These are phyloP conservation scores for Echinometra lucunter DNA, from an alignment of 53 echinoderm and acorn worm species.

Conservation along the genomic window DNA sequence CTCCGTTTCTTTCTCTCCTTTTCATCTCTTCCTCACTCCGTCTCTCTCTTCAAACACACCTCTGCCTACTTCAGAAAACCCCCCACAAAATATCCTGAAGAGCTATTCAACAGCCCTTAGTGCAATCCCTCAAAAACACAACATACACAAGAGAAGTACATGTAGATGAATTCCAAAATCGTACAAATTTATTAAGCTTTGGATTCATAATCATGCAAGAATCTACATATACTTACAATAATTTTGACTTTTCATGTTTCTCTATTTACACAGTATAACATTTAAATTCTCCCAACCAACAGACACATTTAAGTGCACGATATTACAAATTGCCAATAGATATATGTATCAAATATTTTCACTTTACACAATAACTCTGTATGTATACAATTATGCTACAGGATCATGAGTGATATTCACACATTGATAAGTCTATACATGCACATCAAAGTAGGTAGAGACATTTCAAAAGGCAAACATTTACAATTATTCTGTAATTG, in stretches of 20 bases:
- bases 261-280: constrained; percentile 42
- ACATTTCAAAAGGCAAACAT: constrained; percentile 19
- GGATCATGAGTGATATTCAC: constrained; percentile 22
- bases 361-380: neutral
- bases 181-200: constrained; percentile 62
- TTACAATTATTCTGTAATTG: neutral
- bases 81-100: neutral
- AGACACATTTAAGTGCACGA: neutral
- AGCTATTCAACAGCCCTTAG: neutral
- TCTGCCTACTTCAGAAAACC: neutral
- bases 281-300: neutral
- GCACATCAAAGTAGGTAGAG: constrained; percentile 39
- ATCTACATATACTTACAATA: constrained; percentile 20
- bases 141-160: neutral
- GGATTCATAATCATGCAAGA: constrained; percentile 41
- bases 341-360: neutral
- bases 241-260: neutral
- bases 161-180: constrained; percentile 46
- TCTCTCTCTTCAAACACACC: neutral
- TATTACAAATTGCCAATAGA: neutral
- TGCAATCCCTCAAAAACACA: neutral
- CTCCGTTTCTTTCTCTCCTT: neutral
- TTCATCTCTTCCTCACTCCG: neutral
- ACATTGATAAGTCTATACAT: constrained; percentile 20
- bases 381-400: constrained; percentile 45